phyloP scores from a whole-genome alignment of 1,140 invertebrate genomes.

The Ericerus pela region DNA sequence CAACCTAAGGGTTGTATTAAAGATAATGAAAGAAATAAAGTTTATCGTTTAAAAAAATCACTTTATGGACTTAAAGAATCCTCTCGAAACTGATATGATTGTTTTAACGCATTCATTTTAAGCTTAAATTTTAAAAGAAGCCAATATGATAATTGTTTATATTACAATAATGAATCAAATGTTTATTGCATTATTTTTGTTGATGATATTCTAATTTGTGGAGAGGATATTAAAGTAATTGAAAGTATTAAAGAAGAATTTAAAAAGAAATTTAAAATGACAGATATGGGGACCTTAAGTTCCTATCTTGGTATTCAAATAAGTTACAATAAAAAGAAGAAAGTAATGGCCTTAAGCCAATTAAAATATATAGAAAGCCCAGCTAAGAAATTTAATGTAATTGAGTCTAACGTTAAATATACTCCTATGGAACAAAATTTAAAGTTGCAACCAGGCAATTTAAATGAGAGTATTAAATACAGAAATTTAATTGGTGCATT shows the following conservation, averaged over 20 bases:
- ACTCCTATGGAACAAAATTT: slow-evolving; percentile 4
- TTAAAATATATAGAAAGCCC: background rate
- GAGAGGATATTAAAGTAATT: background rate
- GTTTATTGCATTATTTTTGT: slow-evolving; percentile 8
- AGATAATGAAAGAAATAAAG: background rate
- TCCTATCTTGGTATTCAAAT: slow-evolving; percentile 14
- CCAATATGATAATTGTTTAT: slow-evolving; percentile 8
- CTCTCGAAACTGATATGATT: slow-evolving; percentile 10
- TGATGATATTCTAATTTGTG: slow-evolving; percentile 9
- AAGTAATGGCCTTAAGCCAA: slow-evolving; percentile 3
- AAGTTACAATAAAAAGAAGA: background rate
- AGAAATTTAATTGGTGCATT: slow-evolving; percentile 10
- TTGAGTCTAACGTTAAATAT: background rate
- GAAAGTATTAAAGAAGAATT: slow-evolving; percentile 5
- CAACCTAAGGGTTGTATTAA: slow-evolving; percentile 17
- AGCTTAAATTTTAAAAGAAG: background rate
- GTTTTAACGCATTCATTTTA: background rate
- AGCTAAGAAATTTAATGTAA: background rate
- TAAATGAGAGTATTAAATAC: background rate
- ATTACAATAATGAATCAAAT: background rate
- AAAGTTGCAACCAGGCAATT: background rate
- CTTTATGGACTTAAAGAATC: slow-evolving; percentile 14
- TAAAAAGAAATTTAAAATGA: slow-evolving; percentile 1
- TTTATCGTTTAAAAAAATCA: slow-evolving; percentile 13
- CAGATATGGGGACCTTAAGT: background rate